phyloP scores from a whole-genome alignment of 2,113 vertebrate species.

The Neolamprologus cancellatus region DNA sequence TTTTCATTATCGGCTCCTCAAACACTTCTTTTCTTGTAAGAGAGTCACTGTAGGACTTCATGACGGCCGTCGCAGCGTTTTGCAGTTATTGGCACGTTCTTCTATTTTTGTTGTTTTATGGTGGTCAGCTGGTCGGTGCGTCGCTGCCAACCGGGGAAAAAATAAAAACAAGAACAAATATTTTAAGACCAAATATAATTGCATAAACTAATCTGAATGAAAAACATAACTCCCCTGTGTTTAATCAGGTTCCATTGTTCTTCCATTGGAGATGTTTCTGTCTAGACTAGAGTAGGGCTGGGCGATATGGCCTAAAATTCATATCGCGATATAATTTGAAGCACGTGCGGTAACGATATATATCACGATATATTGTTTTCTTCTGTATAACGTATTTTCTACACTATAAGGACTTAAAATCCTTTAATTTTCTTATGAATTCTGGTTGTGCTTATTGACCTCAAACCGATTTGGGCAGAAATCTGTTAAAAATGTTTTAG shows the following conservation, averaged over 20 bases:
- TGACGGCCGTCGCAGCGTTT: not conserved
- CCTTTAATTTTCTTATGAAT: too few relatives aligned
- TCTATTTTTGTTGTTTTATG: not conserved
- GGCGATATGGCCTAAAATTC: not conserved
- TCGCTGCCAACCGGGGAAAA: accelerated
- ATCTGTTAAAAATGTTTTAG: too few relatives aligned
- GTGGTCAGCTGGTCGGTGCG: not conserved
- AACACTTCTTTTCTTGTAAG: not conserved
- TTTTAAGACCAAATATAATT: not conserved
- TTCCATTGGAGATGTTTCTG: not conserved
- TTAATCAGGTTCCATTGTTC: not conserved
- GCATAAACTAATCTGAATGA: not conserved
- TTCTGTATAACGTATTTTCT: too few relatives aligned
- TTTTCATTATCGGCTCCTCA: not conserved
- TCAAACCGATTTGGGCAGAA: too few relatives aligned
- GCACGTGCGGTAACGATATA: accelerated
- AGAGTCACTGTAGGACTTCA: not conserved
- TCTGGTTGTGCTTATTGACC: too few relatives aligned
- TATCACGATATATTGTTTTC: accelerated
- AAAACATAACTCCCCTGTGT: not conserved
- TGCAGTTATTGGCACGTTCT: not conserved
- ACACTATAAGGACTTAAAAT: too few relatives aligned
- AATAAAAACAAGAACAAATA: not conserved
- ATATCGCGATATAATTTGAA: accelerated
- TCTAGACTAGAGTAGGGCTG: not conserved